phyloP scores from a whole-genome alignment of 2,797 vertebrate species.

The Enteromius unitaeniatus region DNA sequence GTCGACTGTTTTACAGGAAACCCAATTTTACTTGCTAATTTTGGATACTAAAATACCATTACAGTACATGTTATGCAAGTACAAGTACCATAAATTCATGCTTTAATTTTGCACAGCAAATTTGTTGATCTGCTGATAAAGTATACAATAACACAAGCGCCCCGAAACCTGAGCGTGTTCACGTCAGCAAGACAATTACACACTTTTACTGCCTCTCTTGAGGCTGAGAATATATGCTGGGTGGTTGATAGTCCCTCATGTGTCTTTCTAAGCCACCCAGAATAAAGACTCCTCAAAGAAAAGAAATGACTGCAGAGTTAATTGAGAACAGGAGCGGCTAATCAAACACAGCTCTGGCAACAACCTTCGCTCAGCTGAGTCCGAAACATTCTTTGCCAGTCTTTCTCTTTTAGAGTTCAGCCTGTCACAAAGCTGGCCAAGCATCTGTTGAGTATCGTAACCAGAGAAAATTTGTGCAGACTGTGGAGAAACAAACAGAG shows the following conservation, averaged over 20 bases:
- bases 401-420: constrained; percentile 56
- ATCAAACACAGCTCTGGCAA: constrained; percentile 82
- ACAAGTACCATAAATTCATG: constrained; percentile 2
- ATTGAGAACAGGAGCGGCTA: constrained; percentile 79
- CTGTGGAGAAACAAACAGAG: constrained; percentile 39
- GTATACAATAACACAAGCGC: constrained; percentile 42
- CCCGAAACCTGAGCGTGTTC: constrained; percentile 49
- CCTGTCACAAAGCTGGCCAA: constrained; percentile 44
- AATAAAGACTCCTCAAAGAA: constrained; percentile 46
- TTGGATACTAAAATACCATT: constrained; percentile 31
- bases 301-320: constrained; percentile 66
- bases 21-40: neutral
- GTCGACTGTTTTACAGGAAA: constrained; percentile 27
- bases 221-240: constrained; percentile 34
- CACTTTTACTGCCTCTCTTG: constrained; percentile 32
- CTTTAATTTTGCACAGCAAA: constrained; percentile 28
- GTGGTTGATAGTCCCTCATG: constrained; percentile 42
- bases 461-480: constrained; percentile 27
- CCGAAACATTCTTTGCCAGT: constrained; percentile 67
- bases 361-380: constrained; percentile 66
- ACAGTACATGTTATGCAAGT: constrained; percentile 31
- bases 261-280: constrained; percentile 54
- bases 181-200: constrained; percentile 38
- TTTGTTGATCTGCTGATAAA: constrained; percentile 45
- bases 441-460: constrained; percentile 41